These are phyloP conservation scores for Cydia amplana DNA, from an alignment of 1,140 invertebrate genomes.

Conservation along the genomic window DNA sequence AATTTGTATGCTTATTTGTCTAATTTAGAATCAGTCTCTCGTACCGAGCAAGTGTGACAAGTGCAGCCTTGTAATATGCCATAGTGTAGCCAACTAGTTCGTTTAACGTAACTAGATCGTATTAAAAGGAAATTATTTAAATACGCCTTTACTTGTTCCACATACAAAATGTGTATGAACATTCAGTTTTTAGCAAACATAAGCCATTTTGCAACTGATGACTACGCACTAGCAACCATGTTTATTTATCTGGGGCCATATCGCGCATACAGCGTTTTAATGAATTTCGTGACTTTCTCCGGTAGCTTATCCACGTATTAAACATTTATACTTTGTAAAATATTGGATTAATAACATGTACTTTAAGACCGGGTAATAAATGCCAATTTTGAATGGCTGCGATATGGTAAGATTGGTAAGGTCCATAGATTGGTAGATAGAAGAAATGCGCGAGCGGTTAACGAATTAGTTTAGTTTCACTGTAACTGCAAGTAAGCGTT, in stretches of 20 bases:
- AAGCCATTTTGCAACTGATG: background rate
- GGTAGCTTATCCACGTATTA: conserved; percentile 23
- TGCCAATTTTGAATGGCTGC: background rate
- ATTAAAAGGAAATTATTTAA: conserved; percentile 18
- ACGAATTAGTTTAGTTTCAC: background rate
- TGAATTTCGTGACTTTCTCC: conserved; percentile 32
- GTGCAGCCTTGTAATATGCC: background rate
- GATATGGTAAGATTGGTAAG: background rate
- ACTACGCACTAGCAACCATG: background rate
- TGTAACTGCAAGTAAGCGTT: background rate
- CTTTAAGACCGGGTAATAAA: background rate
- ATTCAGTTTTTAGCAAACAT: background rate
- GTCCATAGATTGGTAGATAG: background rate
- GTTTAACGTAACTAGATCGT: conserved; percentile 12
- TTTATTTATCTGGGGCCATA: conserved; percentile 30
- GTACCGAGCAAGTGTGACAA: background rate
- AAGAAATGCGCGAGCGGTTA: background rate
- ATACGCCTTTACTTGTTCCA: background rate
- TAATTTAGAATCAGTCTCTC: background rate
- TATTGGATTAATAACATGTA: background rate
- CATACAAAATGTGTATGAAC: background rate
- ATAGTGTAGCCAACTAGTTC: background rate
- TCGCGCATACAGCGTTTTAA: conserved; percentile 14
- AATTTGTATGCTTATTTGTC: background rate
- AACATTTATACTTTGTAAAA: conserved; percentile 1